Evolutionary conservation across 64 coral and sea anemone genomes (phyloP).

Genomic region (Stichodactyla helianthus): DNA sequence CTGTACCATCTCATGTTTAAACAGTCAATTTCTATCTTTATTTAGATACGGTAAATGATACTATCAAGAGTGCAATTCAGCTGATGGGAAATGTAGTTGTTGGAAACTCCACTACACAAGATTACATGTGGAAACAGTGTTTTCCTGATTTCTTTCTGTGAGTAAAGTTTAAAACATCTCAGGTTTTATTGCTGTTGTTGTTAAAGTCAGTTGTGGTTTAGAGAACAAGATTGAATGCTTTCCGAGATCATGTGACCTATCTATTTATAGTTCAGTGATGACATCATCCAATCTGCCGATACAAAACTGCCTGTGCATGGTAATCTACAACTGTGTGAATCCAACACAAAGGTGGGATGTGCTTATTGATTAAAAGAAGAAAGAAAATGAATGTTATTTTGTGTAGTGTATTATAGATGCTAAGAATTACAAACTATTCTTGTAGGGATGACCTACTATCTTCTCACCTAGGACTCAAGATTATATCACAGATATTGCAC

Average conservation of each 20-base stretch:
- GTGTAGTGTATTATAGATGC: not conserved
- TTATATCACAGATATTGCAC: slow-evolving; percentile 47
- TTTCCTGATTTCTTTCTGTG: slow-evolving; percentile 78
- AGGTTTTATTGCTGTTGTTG: too few species aligned
- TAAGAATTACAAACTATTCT: not conserved
- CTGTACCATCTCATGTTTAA: not conserved
- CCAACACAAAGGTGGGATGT: not conserved
- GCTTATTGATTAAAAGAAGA: not conserved
- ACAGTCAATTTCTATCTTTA: not conserved
- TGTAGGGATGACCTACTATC: slow-evolving; percentile 23
- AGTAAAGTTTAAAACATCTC: slow-evolving; percentile 11
- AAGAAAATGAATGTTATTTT: too few species aligned
- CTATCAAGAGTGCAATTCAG: slow-evolving; percentile 67
- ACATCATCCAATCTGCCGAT: slow-evolving; percentile 20
- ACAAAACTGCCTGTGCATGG: slow-evolving; percentile 55
- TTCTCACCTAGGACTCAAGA: slow-evolving; percentile 28
- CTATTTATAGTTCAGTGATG: slow-evolving; percentile 26
- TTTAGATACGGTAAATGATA: slow-evolving; percentile 31
- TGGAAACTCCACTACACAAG: slow-evolving; percentile 37
- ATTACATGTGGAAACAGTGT: slow-evolving; percentile 60
- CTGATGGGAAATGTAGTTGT: slow-evolving; percentile 77
- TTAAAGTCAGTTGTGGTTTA: too few species aligned
- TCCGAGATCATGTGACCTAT: not conserved
- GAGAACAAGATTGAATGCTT: too few species aligned
- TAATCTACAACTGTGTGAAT: slow-evolving; percentile 49